Base-by-base conservation (phyloP, 2,113 vertebrate species). In the Alectura lathami region DNA sequence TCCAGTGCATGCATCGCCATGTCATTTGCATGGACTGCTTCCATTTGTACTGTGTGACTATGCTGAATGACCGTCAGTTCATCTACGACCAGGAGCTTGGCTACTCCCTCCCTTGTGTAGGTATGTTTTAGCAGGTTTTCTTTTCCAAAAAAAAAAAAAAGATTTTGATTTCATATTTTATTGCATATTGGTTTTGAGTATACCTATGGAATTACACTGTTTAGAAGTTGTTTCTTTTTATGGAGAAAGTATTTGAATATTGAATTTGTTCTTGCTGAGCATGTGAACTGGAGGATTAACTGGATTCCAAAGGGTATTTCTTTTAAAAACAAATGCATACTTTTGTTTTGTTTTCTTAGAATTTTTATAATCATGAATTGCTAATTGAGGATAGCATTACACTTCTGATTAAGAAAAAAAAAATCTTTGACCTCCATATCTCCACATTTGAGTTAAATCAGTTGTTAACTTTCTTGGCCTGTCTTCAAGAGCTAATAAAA, bases 21-120 rank as follows among this genome's bases (percentile, higher is more conserved):
- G 99, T 99, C 83, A 99, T 99, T 89, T 99, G 99, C 96, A 86
- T 99, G 13, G 98, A 99, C 92, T 99, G 99, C 81, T 99, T 99
- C 98, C 98, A 97, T 59, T 48, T 98, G 53, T 99, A 99, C 96
- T 99, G 98, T 67, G 97, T 99, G 95, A 99, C 98, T 6, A 98
- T 98, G 50, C 98, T 99, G 38, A 98, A 98, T 3, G 98, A 99
- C 72, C 97, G 99, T 3, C 98, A 98, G 88, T 99, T 99, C 82
- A 88, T 98, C 84, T 96, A 98, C 2, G 95, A 99, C 43, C 95
- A 95, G 0, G 69, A 97, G 88, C 87, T 99, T 30, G 99, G 99
- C 54, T 99, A 99, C 96, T 98, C 99, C 9, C 98, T 99, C 42
- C 98, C 99, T 1, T 99, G 99, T 24, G 98, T 99, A 70, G 99